Percentiles rank a stretch among this genome's conserved stretches.
Conservation (phyloP, 2,797 vertebrate species). For the Poliocrania exsul region DNA sequence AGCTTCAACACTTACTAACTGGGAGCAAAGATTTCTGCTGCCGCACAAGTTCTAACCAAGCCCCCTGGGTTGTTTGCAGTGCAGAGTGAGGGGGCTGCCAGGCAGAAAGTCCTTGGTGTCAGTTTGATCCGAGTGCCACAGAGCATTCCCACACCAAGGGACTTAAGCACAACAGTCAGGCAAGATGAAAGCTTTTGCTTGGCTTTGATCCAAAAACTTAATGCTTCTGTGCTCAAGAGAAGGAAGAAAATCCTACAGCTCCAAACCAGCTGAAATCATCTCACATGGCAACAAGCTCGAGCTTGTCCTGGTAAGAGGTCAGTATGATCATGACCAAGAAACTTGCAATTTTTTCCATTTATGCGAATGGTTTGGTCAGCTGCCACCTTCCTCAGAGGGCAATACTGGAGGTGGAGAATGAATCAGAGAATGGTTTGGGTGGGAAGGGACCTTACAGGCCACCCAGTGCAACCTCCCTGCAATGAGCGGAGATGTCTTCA, state of each 20-base stretch:
- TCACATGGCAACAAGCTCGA: background rate
- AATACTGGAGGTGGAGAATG: accelerated
- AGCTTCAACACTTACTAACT: background rate
- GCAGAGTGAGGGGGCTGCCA: background rate
- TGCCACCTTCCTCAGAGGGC: background rate
- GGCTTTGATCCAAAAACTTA: background rate
- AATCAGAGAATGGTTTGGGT: background rate
- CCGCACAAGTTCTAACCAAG: background rate
- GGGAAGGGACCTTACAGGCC: background rate
- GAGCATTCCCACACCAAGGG: background rate
- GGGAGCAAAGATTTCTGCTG: background rate
- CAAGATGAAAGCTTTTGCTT: background rate
- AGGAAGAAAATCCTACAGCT: background rate
- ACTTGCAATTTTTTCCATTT: background rate
- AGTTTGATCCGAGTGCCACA: background rate
- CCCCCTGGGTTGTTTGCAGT: background rate
- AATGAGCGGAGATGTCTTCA: background rate
- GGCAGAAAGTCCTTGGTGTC: background rate
- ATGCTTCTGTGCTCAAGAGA: background rate
- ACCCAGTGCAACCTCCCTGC: background rate
- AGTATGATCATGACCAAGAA: background rate
- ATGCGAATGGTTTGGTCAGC: background rate
- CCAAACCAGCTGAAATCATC: background rate
- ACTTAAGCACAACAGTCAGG: background rate
- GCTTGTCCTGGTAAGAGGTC: background rate